A percentile compares a stretch with the other conserved stretches of the same genome.
These are phyloP conservation scores for Gadopsis marmoratus DNA, from an alignment of 2,797 vertebrate species.

Conservation along the genomic window DNA sequence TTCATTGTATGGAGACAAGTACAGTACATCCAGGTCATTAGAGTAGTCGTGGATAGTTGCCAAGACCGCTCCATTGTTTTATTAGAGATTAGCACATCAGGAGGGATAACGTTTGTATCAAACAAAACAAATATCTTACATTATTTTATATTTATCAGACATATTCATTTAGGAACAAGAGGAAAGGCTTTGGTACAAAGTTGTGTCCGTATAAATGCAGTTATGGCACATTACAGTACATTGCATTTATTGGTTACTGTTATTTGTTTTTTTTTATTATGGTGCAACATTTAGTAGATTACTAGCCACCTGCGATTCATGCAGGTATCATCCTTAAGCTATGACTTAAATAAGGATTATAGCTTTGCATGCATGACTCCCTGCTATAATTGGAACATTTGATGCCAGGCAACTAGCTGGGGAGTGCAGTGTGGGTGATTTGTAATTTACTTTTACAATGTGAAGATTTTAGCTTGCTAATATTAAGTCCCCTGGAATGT, in stretches of 20 bases:
- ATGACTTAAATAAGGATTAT: neutral
- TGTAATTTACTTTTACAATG: neutral
- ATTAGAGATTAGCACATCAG: neutral
- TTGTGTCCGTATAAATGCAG: neutral
- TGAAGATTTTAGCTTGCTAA: neutral
- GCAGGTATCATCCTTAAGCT: neutral
- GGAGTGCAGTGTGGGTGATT: neutral
- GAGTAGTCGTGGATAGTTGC: neutral
- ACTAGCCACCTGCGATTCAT: conserved; percentile 1
- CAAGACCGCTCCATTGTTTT: neutral
- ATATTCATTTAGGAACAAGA: neutral
- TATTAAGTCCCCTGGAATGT: neutral
- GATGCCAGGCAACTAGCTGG: neutral
- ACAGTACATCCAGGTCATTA: neutral
- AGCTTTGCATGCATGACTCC: neutral
- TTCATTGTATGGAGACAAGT: neutral
- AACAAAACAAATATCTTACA: neutral
- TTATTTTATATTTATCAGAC: neutral
- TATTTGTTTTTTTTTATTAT: no score
- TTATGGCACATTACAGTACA: neutral
- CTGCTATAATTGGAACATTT: conserved; percentile 18
- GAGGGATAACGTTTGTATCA: neutral
- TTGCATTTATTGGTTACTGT: no score
- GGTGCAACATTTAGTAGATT: conserved; percentile 10
- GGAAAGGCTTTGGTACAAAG: neutral